Base-by-base conservation (phyloP, 2,888 invertebrate genomes). In the Lasioglossum oenotherae region DNA sequence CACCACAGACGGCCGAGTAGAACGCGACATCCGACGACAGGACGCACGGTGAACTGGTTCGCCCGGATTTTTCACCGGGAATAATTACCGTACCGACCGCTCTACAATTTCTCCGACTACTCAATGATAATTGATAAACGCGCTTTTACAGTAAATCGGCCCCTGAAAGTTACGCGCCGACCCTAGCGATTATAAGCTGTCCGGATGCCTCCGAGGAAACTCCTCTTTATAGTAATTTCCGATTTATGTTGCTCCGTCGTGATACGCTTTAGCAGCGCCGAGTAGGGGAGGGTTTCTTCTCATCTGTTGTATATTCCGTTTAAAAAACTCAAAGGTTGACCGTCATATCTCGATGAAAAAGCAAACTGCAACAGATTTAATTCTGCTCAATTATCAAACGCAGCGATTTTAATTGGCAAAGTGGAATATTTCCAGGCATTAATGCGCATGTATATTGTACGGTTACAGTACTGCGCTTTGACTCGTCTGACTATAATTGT, bases 41-140 rank as follows among this genome's bases (percentile, higher is more conserved):
- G 4, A 46, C 49, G 5, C 71, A 19, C 6, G 19, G 35, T 3
- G 38, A 35, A 69, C 35, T 6, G 35, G 69, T 19, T 69, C 10
- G 10, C 38, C 12, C 0, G 10, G 69, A 69, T 69, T 69, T 69
- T 69, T 69, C 69, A 23, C 69, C 38, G 38, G 69, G 41, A 38
- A 38, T 35, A 69, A 69, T 69, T 69, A 69, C 38, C 38, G 23
- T 14, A 35, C 23, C 1, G 4, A 19, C 67, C 35, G 67, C 19
- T 67, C 69, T 38, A 69, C 69, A 38, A 69, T 69, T 38, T 69
- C 69, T 69, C 38, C 0, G 69, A 69, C 19, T 69, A 4, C 38
- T 23, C 10, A 69, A 69, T 69, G 38, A 38, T 69, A 38, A 69
- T 69, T 69, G 69, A 69, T 69, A 69, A 69, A 69, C 69, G 35